Conservation (phyloP, 1,140 invertebrate genomes). For the Penaeus indicus region DNA sequence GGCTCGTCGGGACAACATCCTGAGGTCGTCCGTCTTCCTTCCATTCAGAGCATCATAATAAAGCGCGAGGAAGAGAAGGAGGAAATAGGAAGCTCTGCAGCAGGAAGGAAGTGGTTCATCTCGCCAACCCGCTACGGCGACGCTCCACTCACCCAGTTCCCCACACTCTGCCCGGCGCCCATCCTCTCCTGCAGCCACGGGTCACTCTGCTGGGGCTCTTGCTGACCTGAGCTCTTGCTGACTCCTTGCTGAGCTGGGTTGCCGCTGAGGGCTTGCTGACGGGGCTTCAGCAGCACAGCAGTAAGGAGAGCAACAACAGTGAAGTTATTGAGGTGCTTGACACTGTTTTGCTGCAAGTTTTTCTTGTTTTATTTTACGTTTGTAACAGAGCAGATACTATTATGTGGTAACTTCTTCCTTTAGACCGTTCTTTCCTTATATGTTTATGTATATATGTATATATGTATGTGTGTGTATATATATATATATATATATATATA, state of each 20-base stretch:
- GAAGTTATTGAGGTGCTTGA: no score
- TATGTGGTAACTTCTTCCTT: no score
- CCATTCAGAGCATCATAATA: slow-evolving; percentile 12
- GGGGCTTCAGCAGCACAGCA: no score
- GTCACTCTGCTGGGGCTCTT: neutral
- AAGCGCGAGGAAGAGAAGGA: slow-evolving; percentile 11
- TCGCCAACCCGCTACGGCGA: slow-evolving; percentile 21
- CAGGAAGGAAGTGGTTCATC: slow-evolving; percentile 59
- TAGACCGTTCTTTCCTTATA: neutral
- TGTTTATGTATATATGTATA: slow-evolving; percentile 31
- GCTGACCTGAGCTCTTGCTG: no score
- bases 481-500: neutral
- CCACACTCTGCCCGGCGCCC: slow-evolving; percentile 24
- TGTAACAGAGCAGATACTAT: no score
- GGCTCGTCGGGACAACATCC: slow-evolving; percentile 16
- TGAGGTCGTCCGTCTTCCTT: slow-evolving; percentile 32
- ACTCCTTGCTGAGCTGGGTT: no score
- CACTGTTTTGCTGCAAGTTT: no score
- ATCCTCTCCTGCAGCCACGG: neutral
- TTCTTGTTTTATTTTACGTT: no score
- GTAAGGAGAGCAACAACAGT: no score
- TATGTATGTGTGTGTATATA: slow-evolving; percentile 16
- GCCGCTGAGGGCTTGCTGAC: no score
- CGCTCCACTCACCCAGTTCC: slow-evolving; percentile 50
- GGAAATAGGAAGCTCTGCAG: slow-evolving; percentile 53